These are phyloP conservation scores for Cathartes aura DNA, from an alignment of 2,113 vertebrate species.

Conservation along the genomic window DNA sequence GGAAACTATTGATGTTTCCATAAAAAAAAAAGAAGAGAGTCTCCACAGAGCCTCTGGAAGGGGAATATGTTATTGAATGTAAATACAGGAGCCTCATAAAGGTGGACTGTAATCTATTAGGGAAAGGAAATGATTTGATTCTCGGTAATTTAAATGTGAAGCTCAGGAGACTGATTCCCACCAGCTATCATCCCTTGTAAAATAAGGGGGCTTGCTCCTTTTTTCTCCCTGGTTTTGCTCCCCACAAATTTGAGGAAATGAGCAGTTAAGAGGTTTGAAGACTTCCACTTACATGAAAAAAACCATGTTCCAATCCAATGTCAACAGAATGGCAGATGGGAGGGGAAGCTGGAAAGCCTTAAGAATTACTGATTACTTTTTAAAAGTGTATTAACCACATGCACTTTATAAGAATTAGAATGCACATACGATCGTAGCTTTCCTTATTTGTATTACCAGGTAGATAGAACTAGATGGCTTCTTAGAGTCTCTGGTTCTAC, in stretches of 20 bases:
- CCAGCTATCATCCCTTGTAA: neutral
- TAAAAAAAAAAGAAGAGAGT: neutral
- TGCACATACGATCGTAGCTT: neutral
- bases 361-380: neutral
- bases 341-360: neutral
- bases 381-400: too few species aligned
- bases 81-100: neutral
- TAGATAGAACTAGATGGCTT: neutral
- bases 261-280: neutral
- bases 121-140: neutral
- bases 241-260: neutral
- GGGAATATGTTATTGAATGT: neutral
- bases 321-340: neutral
- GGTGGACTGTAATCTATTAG: neutral
- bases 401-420: neutral
- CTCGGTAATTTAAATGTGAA: neutral
- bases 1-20: slow-evolving; percentile 32
- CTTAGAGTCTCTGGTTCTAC: neutral
- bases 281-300: neutral
- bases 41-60: neutral
- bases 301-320: accelerated
- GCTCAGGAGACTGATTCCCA: neutral
- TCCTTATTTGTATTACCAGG: neutral
- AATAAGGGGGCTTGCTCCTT: neutral
- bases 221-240: neutral